Conservation (phyloP, 2,888 invertebrate genomes). For the Chloroclysta siterata region DNA sequence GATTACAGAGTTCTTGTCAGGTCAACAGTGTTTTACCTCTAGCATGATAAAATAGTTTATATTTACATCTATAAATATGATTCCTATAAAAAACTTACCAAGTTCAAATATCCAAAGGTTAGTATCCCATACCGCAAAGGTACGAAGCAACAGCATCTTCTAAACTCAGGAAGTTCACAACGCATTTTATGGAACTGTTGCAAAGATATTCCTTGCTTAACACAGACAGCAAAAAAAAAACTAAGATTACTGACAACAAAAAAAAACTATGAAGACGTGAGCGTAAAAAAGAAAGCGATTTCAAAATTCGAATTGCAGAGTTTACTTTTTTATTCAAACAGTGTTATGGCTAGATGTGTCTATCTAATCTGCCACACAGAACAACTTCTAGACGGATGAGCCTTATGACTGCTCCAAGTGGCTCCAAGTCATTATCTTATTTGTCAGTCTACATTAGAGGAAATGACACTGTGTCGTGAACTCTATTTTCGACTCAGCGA, state of each 20-base stretch:
- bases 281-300: too few relatives aligned
- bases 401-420: not conserved
- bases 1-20: too few relatives aligned
- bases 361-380: not conserved
- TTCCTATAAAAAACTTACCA: slow-evolving; percentile 39
- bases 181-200: slow-evolving; percentile 41
- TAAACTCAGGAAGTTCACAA: slow-evolving; percentile 58
- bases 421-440: slow-evolving; percentile 7
- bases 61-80: too few relatives aligned
- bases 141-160: slow-evolving; percentile 57
- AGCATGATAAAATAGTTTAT: too few relatives aligned
- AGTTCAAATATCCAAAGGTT: slow-evolving; percentile 52
- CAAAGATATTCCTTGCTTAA: too few relatives aligned
- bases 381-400: not conserved
- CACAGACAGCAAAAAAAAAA: too few relatives aligned
- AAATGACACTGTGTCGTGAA: slow-evolving; percentile 4
- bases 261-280: too few relatives aligned
- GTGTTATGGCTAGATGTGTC: not conserved
- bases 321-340: not conserved
- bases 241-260: too few relatives aligned
- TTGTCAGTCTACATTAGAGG: slow-evolving; percentile 1
- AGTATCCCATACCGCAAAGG: slow-evolving; percentile 62
- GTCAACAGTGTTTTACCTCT: too few relatives aligned
- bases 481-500: slow-evolving; percentile 5
- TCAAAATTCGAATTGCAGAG: not conserved